Evolutionary conservation across 2,113 vertebrate species (phyloP).

Genomic region (Aix galericulata): DNA sequence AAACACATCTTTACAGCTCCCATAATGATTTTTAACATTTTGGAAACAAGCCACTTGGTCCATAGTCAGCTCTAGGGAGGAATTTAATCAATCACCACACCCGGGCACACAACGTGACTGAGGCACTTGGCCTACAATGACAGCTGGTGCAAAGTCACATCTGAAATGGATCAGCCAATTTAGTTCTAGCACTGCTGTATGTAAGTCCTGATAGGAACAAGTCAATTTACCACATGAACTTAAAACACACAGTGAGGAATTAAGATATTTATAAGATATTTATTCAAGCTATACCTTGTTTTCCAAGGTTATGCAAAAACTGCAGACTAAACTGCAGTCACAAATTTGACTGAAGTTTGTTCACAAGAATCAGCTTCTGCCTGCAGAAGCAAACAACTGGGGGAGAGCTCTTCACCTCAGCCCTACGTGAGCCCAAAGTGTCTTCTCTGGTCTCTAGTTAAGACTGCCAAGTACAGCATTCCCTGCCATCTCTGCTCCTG

Average conservation of each 20-base stretch:
- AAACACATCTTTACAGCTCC: neutral
- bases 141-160: neutral
- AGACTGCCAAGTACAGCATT: neutral
- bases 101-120: neutral
- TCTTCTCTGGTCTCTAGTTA: neutral
- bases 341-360: neutral
- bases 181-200: accelerated
- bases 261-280: neutral
- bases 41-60: neutral
- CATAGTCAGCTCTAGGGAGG: neutral
- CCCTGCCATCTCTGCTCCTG: neutral
- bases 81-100: neutral
- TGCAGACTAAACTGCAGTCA: neutral
- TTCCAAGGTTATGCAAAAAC: neutral
- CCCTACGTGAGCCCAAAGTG: neutral
- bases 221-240: neutral
- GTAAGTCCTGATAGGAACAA: neutral
- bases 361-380: neutral
- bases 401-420: neutral
- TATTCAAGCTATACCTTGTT: neutral
- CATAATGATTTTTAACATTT: neutral
- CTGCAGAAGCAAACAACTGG: neutral
- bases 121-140: accelerated
- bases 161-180: neutral
- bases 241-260: neutral